Evolutionary conservation across 2,113 vertebrate genomes (phyloP).

Genomic region (Cynopterus brachyotis): DNA sequence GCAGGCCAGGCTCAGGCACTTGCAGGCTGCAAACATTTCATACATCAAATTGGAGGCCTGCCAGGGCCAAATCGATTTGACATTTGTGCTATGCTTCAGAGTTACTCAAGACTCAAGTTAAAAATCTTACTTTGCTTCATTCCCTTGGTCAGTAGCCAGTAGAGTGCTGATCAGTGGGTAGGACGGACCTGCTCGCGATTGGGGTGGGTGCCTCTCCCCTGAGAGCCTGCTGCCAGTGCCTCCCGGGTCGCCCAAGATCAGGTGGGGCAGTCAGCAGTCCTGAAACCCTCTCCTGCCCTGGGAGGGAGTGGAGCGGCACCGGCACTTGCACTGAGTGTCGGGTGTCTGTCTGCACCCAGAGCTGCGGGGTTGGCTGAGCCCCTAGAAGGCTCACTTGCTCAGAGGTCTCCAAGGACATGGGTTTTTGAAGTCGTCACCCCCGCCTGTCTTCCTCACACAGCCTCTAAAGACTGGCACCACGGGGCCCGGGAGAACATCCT

Average conservation of each 20-base stretch:
- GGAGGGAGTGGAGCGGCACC: background rate
- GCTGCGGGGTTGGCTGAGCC: background rate
- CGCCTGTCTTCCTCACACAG: slow-evolving; percentile 76
- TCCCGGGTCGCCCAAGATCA: background rate
- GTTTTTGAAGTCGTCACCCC: background rate
- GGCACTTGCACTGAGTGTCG: background rate
- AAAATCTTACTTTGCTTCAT: background rate
- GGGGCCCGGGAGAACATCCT: slow-evolving; percentile 98
- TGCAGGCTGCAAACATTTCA: background rate
- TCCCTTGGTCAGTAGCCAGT: background rate
- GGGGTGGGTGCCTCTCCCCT: background rate
- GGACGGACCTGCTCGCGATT: background rate
- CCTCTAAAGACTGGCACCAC: slow-evolving; percentile 99
- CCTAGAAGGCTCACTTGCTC: background rate
- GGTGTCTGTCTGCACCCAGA: background rate
- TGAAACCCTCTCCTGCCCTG: too few relatives aligned
- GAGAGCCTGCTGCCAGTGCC: background rate
- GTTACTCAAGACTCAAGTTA: background rate
- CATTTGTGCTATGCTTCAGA: background rate
- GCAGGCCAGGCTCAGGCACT: background rate
- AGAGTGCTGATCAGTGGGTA: background rate
- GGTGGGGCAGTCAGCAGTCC: background rate
- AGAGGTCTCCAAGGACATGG: background rate
- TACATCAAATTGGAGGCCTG: background rate
- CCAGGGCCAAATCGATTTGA: background rate